Evolutionary conservation across 1,140 invertebrate genomes (phyloP).

Genomic region (Theocolax elegans): DNA sequence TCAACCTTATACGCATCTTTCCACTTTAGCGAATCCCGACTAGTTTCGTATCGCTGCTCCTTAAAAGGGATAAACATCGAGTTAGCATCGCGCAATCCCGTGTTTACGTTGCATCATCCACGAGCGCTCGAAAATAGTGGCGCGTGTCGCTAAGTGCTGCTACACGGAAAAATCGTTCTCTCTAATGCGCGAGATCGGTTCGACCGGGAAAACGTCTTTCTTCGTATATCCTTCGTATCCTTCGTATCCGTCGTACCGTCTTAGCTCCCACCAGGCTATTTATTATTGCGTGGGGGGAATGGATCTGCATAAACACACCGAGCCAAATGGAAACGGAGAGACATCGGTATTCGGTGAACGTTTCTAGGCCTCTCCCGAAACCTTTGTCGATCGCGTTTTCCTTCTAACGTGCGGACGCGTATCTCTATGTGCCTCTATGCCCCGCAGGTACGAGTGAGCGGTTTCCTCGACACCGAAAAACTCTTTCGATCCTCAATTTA

Average conservation of each 20-base stretch:
- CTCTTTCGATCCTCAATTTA: background rate
- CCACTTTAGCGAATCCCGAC: too few species aligned
- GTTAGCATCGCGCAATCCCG: conserved; percentile 50
- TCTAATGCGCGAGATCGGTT: background rate
- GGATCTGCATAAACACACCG: conserved; percentile 22
- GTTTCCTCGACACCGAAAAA: background rate
- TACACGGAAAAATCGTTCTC: too few species aligned
- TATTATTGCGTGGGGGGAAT: conserved; percentile 5
- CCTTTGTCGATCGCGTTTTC: too few species aligned
- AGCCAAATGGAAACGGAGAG: too few species aligned
- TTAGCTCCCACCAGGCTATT: too few species aligned
- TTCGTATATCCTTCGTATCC: background rate
- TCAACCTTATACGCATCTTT: too few species aligned
- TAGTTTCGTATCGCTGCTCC: too few species aligned
- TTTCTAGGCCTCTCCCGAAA: too few species aligned
- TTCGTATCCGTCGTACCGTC: too few species aligned
- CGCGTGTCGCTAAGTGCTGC: too few species aligned
- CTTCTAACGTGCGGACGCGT: background rate
- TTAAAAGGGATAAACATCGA: conserved; percentile 1
- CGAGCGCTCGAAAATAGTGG: background rate
- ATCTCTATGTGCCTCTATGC: background rate
- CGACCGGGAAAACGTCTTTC: background rate
- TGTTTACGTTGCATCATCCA: conserved; percentile 56
- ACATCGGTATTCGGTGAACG: too few species aligned
- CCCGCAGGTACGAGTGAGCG: background rate